A percentile compares a stretch with the other conserved stretches of the same genome.
phyloP scores from a whole-genome alignment of 2,113 vertebrate genomes.

The Marmota flaviventris region DNA sequence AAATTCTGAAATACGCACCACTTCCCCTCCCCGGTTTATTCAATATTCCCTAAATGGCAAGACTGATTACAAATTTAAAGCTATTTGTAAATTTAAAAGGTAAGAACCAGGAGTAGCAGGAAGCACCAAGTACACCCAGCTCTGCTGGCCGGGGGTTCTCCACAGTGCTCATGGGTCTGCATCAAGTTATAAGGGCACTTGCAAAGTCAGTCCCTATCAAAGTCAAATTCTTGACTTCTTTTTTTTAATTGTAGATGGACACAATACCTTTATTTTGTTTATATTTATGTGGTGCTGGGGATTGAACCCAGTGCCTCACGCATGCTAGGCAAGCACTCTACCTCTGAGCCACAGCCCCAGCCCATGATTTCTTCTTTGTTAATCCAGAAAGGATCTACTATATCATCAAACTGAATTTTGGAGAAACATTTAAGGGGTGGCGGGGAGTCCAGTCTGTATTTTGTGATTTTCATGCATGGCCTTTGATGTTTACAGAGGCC shows the following conservation, averaged over 20 bases:
- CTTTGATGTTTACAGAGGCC: not conserved
- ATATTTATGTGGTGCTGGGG: no score
- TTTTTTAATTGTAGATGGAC: not conserved
- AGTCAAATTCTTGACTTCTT: not conserved
- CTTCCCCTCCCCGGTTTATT: not conserved
- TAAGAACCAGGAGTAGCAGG: not conserved
- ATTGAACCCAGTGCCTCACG: no score
- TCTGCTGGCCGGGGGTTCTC: not conserved
- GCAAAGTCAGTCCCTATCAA: not conserved
- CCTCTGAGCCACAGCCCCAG: no score
- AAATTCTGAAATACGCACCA: not conserved
- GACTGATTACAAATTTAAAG: not conserved
- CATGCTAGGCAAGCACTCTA: no score
- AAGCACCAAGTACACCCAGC: not conserved
- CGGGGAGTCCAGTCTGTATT: not conserved
- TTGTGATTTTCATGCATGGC: not conserved
- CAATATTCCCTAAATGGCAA: not conserved
- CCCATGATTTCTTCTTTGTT: not conserved
- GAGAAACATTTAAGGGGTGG: not conserved
- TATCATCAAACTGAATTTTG: not conserved
- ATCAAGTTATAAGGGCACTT: not conserved
- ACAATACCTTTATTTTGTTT: no score
- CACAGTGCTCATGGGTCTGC: fast-evolving
- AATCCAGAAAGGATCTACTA: not conserved
- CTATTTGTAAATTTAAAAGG: not conserved